Evolutionary conservation across 2,797 vertebrate species (phyloP), one percentile per base, ranked within the genome.

Genomic region (Spinus pinus): DNA sequence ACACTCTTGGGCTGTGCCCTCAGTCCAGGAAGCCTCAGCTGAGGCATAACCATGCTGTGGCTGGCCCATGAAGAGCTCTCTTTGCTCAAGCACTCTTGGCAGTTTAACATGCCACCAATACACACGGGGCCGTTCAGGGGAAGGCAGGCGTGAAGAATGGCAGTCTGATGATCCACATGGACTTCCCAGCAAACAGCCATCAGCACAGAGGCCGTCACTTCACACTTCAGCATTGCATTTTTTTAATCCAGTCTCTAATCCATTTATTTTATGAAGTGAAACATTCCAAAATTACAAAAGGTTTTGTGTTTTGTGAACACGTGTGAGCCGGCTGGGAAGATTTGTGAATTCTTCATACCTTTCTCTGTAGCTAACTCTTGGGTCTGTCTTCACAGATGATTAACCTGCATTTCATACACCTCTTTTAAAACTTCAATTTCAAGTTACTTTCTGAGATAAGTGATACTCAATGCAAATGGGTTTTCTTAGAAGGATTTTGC

Each of bases 281-380:
- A 88, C 58, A 79, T 89, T 91, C 42, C 66, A 79, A 88, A 92
- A 93, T 91, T 87, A 84, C 77, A 56, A 88, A 91, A 66, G 66
- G 54, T 50, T 91, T 90, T 93, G 7, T 79, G 30, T 81, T 86
- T 51, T 60, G 84, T 66, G 56, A 90, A 81, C 51, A 65, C n/a
- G 20, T 86, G 90, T 77, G 62, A 79, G 47, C 66, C 24, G 28
- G 30, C 75, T 96, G 58, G 60, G 80, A 75, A 88, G 35, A 51
- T 28, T 35, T 67, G 69, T 75, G 69, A 90, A 75, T 62, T 91
- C 41, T 94, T 86, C 84, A 49, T 83, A 44, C 23, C 12, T 82
- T 83, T 79, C 86, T 35, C 33, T 87, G 8, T 41, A 53, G 71
- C 14, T 93, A 84, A 70, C n/a, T 61, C 71, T 31, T 66, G 37